Base-by-base conservation (phyloP, 2,797 vertebrate species). In the Myripristis jacobus region DNA sequence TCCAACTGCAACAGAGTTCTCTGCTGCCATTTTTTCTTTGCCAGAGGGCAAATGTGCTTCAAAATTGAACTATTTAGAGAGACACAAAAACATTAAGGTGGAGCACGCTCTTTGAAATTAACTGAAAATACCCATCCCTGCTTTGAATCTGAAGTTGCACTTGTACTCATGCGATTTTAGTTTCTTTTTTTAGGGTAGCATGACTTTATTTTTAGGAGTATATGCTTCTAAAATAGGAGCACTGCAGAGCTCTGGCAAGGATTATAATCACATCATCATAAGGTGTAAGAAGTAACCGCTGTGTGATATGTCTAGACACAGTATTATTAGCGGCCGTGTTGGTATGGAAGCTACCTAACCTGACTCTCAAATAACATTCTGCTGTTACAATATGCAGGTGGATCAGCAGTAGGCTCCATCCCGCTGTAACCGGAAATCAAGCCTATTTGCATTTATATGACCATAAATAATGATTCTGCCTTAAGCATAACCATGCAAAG, bases 391-490 rank as follows among this genome's bases (percentile, higher is more conserved):
- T 41, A 15, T 4, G 36, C 15, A 38, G 66, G 44, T 66, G 34
- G 55, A 75, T 67, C 50, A 71, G 44, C 38, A 48, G 55, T 2
- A 66, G 2, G 19, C 61, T 52, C 53, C 70, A 77, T 56, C 57
- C 68, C 66, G 65, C 36, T 62, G 38, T 21, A 65, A 68, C 63
- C 70, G 53, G 52, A 86, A 22, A 51, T 54, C 43, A 47, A 31
- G 51, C 52, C 72, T 41, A 77, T 83, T 85, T 84, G 80, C 71
- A 79, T 77, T 52, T 70, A 67, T 70, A 21, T 41, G 5, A 51
- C 22, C 52, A 81, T 66, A 71, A 79, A 78, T 70, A 79, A 74
- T 50, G 46, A 22, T 38, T 59, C 16, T 44, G 66, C 25, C n/a
- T 53, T 72, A 69, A 22, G 41, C 63, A 46, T 62, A 66, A 55